Evolutionary conservation across 2,797 vertebrate genomes (phyloP).

Genomic region (Siniperca scherzeri): DNA sequence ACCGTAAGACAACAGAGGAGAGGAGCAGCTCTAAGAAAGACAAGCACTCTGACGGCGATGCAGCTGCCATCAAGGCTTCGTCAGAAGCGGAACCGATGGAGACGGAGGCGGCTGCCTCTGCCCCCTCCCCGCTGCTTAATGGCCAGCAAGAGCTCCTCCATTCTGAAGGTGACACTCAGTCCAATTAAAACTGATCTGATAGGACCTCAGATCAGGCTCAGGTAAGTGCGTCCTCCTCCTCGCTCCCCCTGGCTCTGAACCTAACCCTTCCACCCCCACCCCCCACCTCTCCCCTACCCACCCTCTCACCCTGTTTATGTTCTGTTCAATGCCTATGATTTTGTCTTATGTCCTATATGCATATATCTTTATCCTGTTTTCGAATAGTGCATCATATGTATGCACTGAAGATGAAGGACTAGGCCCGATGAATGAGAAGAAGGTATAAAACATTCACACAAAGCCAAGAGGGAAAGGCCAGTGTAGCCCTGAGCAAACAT

Average conservation of each 20-base stretch:
- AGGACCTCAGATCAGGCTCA: slow-evolving; percentile 99
- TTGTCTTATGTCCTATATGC: slow-evolving; percentile 84
- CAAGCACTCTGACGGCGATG: slow-evolving; percentile 86
- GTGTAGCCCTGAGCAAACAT: slow-evolving; percentile 98
- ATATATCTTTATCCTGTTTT: slow-evolving; percentile 90
- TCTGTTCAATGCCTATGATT: slow-evolving; percentile 85
- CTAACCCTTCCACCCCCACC: slow-evolving; percentile 50
- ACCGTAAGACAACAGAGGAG: slow-evolving; percentile 95
- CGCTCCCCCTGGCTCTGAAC: slow-evolving; percentile 83
- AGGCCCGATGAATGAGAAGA: slow-evolving; percentile 97
- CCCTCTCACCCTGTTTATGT: slow-evolving; percentile 74
- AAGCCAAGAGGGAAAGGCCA: slow-evolving; percentile 98
- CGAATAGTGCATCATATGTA: slow-evolving; percentile 99
- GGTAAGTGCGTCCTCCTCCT: slow-evolving; percentile 91
- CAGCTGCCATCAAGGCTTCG: slow-evolving; percentile 76
- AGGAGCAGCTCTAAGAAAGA: slow-evolving; percentile 92
- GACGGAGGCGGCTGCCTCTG: slow-evolving; percentile 88
- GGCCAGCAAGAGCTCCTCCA: slow-evolving; percentile 97
- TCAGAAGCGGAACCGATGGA: slow-evolving; percentile 93
- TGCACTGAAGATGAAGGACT: slow-evolving; percentile 99
- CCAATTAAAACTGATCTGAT: slow-evolving; percentile 99
- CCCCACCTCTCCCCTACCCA: slow-evolving; percentile 50
- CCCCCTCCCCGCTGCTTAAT: slow-evolving; percentile 95
- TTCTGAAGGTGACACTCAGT: slow-evolving; percentile 99
- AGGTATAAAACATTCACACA: slow-evolving; percentile 88